These are phyloP conservation scores for Melipona bicolor DNA, from an alignment of 2,888 invertebrate species.

Conservation along the genomic window DNA sequence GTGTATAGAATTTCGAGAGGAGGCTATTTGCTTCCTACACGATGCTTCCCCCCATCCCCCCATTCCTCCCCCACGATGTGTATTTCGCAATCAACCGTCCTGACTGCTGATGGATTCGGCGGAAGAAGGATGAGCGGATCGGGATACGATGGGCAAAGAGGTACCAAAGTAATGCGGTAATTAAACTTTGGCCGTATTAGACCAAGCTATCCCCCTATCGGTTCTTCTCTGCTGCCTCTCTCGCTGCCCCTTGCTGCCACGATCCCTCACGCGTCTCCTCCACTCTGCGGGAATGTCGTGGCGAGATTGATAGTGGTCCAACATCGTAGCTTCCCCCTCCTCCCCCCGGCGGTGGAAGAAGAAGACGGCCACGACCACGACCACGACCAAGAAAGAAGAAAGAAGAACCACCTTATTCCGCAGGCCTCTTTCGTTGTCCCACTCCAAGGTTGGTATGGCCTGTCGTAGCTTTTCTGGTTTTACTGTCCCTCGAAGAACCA, in stretches of 20 bases:
- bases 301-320: constrained; percentile 68
- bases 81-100: constrained; percentile 68
- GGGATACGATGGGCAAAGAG: constrained; percentile 65
- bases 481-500: constrained; percentile 57
- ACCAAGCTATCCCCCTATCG: constrained; percentile 54
- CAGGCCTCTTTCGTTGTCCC: constrained; percentile 41
- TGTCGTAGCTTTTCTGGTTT: constrained; percentile 65
- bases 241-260: constrained; percentile 1
- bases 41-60: background rate
- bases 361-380: background rate
- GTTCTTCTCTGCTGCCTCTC: constrained; percentile 27
- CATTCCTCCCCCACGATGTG: background rate
- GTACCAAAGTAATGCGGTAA: constrained; percentile 80
- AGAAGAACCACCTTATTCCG: constrained; percentile 50
- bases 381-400: background rate
- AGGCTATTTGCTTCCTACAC: constrained; percentile 42
- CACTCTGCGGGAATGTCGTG: constrained; percentile 55
- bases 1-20: constrained; percentile 58
- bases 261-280: constrained; percentile 48
- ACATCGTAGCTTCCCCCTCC: constrained; percentile 36
- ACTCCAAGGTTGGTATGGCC: constrained; percentile 30
- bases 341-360: constrained; percentile 8
- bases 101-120: constrained; percentile 76
- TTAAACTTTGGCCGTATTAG: constrained; percentile 83
- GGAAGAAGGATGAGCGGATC: constrained; percentile 55